Base-by-base conservation (phyloP, 2,797 vertebrate species). In the Mycteria americana region DNA sequence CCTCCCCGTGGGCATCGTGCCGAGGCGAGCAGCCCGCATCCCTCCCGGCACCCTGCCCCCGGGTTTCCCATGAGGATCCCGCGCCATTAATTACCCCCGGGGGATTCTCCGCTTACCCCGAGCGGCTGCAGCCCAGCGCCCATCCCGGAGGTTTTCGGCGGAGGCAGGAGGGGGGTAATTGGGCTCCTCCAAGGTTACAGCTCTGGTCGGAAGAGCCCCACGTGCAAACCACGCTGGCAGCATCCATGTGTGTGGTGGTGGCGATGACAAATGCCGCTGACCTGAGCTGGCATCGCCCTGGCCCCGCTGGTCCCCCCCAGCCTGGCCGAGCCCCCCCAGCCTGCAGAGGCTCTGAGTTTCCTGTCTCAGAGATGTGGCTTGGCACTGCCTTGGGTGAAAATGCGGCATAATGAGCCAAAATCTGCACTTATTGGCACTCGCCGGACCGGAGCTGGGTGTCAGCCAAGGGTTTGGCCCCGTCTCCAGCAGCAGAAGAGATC, bases 211-310 rank as follows among this genome's bases (percentile, higher is more conserved):
- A 64, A 48, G 50, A 16, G 30, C 48, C 73, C 62, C 5, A 2
- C 4, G 2, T 50, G 8, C 57, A 50, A 88, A 28, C 18, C 6
- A 1, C 1, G 1, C 76, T 35, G 65, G 96, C 97, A 93, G 97
- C 96, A 73, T 81, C 70, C 56, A 65, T 4, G 21, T 27, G 97
- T 56, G 48, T 41, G 46, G 97, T 96, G 96, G 88, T 87, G 39
- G 93, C 54, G 91, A 96, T 98, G 98, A 98, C 98, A 98, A 97
- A 97, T 96, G 95, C 97, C 97, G 93, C 97, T 92, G 94, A 59
- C 94, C 94, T 65, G 89, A 97, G 96, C 95, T 98, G 96, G 97
- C 96, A 51, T 89, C 86, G 1, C 31, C 65, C 86, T 95, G 63
- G 53, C 37, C 27, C 13, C 75, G 57, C 50, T 81, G 60, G 13